These are phyloP conservation scores for Phainopepla nitens DNA, from an alignment of 2,113 vertebrate genomes.

Conservation along the genomic window DNA sequence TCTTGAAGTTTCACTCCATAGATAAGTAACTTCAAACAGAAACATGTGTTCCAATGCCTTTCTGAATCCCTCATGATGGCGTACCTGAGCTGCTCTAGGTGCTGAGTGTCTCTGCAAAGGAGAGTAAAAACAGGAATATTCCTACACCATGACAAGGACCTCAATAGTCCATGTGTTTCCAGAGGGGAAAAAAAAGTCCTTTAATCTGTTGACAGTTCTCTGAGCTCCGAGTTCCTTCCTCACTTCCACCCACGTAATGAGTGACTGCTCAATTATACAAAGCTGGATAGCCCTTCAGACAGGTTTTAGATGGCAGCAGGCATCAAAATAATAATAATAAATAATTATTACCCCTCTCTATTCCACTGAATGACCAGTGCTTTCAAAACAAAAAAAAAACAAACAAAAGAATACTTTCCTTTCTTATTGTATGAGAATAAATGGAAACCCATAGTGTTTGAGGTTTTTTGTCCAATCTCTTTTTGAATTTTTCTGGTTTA, in stretches of 20 bases:
- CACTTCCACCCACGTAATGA: background rate
- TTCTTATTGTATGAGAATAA: background rate
- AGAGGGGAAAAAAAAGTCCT: background rate
- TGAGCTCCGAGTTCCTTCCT: background rate
- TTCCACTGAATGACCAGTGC: background rate
- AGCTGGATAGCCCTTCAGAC: background rate
- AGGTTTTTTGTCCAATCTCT: background rate
- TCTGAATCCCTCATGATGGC: background rate
- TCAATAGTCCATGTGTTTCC: background rate
- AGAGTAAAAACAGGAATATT: background rate
- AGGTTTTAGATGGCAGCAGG: background rate
- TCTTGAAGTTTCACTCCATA: background rate
- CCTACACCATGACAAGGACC: background rate
- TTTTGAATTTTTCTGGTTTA: background rate
- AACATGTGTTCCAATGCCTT: background rate
- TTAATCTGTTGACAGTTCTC: background rate
- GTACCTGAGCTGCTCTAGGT: background rate
- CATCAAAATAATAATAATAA: background rate
- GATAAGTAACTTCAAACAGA: background rate
- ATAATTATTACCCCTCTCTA: background rate
- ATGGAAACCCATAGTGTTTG: background rate
- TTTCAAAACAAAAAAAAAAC: background rate
- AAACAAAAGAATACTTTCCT: background rate
- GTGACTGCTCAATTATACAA: background rate
- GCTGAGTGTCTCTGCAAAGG: background rate